Base-by-base conservation (phyloP, 2,888 invertebrate species). In the Stenurella melanura region DNA sequence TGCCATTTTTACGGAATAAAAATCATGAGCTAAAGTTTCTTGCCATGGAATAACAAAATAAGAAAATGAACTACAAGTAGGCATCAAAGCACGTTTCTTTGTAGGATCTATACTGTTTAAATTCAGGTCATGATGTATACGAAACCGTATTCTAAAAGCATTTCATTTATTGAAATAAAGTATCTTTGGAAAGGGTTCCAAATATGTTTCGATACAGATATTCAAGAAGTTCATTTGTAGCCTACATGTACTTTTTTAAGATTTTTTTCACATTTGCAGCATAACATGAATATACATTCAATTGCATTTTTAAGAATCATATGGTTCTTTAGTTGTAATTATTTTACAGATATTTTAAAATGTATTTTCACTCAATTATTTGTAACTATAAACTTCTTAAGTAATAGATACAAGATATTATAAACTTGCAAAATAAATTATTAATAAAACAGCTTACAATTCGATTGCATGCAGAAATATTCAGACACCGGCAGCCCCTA, bases 121-220 rank as follows among this genome's bases (percentile, higher is more conserved):
- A 68, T 68, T 68, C 30, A 68, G 57, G 57, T 68, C 68, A 56
- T 57, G 57, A 68, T 57, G 68, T 57, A 57, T 68, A 68, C 56
- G 68, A 68, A 68, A 68, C 68, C 68, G 57, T 57, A 57, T 68
- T 56, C 21, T 54, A 68, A 68, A 56, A 68, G 21, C 42, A 68
- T 56, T 68, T 67, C 67, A 68, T 68, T 30, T 68, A 68, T 56
- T 56, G 68, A 68, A 68, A 68, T 68, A 68, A 68, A 68, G 54
- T 67, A 50, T 42, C 34, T n/a, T 57, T 34, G 21, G 21, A 67
- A 9, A 15, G n/a, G 34, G 12, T 34, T 61, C 4, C n/a, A 61
- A 61, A 61, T 34, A 9, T 30, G n/a, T 30, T 61, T 34, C 30
- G n/a, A 61, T 30, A 61, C 15, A 50, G n/a, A 50, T 17, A 15